Evolutionary conservation across 2,113 vertebrate species (phyloP), one percentile per base, ranked within the genome.

Genomic region (Monarcha castaneiventris): DNA sequence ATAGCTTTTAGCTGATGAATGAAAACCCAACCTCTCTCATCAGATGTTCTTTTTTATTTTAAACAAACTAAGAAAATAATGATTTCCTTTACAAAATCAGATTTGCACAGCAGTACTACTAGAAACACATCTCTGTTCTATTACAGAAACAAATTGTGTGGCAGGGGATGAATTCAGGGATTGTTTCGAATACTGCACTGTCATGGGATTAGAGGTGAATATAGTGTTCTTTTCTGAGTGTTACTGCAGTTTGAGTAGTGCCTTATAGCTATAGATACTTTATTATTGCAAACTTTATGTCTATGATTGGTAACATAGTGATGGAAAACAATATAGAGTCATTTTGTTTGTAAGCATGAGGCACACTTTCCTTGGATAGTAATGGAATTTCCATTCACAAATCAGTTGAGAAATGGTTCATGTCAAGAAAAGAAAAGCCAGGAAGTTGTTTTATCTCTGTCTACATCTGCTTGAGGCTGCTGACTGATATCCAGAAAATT

Each of bases 21-120:
- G n/a, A 72, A 37, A 43, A 39, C 4, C 3, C 7, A 59, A 6
- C 0, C 3, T 12, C 7, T 37, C 9, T 46, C 13, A 52, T 22
- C 11, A 77, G 16, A 43, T 61, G 1, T 3, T 22, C 2, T 23
- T 76, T 92, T 71, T 35, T 16, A 4, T 46, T 76, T 72, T 30
- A 61, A 55, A 59, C 1, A 80, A 83, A 17, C 2, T 25, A 68
- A 48, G 3, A n/a, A 43, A 41, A 29, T n/a, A 59, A 35, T 37
- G 56, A 18, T 33, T 58, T 1, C 19, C 43, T 12, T 3, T 2
- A 8, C 54, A 35, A 46, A 51, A 43, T 19, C 8, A 33, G 2
- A 35, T 83, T 87, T 3, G 0, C 6, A 27, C 8, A 43, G 29
- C 13, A 39, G 11, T 30, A 41, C 11, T 66, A 11, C 14, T 52